Evolutionary conservation across 2,797 vertebrate genomes (phyloP), one percentile per base, ranked within the genome.

Genomic region (Zenarchopterus dispar): DNA sequence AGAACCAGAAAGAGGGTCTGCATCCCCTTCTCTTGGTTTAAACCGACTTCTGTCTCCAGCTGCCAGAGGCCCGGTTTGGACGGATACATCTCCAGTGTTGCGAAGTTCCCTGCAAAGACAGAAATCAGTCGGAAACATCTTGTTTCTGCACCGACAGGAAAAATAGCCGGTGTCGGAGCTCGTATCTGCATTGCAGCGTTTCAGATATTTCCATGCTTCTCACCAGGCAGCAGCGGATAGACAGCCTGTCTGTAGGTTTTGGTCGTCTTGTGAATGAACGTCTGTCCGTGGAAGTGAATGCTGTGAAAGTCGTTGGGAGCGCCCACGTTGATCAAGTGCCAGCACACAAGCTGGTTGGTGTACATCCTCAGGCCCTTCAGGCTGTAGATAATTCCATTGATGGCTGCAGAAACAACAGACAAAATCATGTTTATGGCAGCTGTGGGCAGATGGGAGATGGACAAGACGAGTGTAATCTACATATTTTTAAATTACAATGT

Each of bases 261-360:
- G 11, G 80, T 86, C 64, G 94, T 91, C 17, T 94, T 95, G 63
- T 97, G 93, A 64, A 90, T 78, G 75, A 99, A 94, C 0, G 95
- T 98, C 86, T 99, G 98, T 23, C 97, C 97, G 6, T 99, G 96
- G 80, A 99, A 98, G 87, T 96, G 90, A 82, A 99, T 71, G 41
- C 95, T 96, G 1, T 98, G 96, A 36, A 95, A 84, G 72, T 99
- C 97, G 75, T 78, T 93, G 33, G 94, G 90, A 51, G 93, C 89
- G 2, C 97, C 98, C 95, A 97, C 85, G 87, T 98, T 99, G 75
- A 99, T 87, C 58, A 99, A 83, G 82, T 99, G 95, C 94, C 96
- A 94, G 57, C 89, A 87, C 43, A 94, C 94, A 2, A 88, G 78
- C 84, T 98, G 94, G 60, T 93, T 90, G 58, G 94, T 93, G 33